phyloP scores from a whole-genome alignment of 2,888 invertebrate genomes.

The Odontocolon sp. region DNA sequence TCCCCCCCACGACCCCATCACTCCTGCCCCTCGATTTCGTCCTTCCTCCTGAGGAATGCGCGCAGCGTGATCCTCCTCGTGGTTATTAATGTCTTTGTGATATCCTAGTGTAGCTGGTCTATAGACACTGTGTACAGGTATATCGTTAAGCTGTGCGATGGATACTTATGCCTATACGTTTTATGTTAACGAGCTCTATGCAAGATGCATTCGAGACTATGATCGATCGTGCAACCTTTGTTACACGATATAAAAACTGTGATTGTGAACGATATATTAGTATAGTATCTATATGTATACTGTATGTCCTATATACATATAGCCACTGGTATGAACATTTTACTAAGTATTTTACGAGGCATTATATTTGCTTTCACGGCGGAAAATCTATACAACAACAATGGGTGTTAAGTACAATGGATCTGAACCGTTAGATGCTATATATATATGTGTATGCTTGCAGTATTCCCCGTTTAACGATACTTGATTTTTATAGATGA shows the following conservation, averaged over 20 bases:
- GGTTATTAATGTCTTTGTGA: slow-evolving; percentile 21
- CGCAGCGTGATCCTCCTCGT: slow-evolving; percentile 21
- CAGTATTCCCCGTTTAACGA: slow-evolving; percentile 26
- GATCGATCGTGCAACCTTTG: slow-evolving; percentile 43
- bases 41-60: slow-evolving; percentile 40
- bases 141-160: not conserved
- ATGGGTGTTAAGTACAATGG: slow-evolving; percentile 58
- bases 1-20: no score
- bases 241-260: slow-evolving; percentile 41
- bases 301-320: slow-evolving; percentile 16
- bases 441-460: not conserved
- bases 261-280: slow-evolving; percentile 35
- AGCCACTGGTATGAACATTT: slow-evolving; percentile 35
- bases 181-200: slow-evolving; percentile 24
- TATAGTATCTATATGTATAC: not conserved
- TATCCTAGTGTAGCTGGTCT: not conserved
- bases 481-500: slow-evolving; percentile 4
- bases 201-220: slow-evolving; percentile 12
- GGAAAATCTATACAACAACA: slow-evolving; percentile 53
- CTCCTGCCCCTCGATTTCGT: slow-evolving; percentile 32
- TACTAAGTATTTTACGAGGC: slow-evolving; percentile 54
- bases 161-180: not conserved
- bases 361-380: slow-evolving; percentile 58
- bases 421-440: slow-evolving; percentile 43
- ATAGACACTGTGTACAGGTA: not conserved